phyloP scores from a whole-genome alignment of 2,797 vertebrate species.

The Pitangus sulphuratus region DNA sequence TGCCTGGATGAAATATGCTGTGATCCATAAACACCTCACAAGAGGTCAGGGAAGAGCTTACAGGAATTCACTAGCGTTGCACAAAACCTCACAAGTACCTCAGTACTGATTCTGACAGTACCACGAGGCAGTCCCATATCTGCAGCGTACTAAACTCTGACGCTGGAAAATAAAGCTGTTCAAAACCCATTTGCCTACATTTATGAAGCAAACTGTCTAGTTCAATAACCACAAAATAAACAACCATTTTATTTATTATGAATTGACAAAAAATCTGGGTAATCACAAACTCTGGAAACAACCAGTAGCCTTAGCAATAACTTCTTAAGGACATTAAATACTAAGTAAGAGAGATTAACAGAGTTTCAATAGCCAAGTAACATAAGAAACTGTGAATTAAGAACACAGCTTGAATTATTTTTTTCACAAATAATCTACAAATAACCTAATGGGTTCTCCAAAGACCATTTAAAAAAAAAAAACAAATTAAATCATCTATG shows the following conservation, averaged over 20 bases:
- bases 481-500: not conserved
- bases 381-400: not conserved
- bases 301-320: not conserved
- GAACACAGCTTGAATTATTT: not conserved
- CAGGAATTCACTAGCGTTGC: not conserved
- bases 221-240: not conserved
- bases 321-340: not conserved
- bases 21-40: not conserved
- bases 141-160: not conserved
- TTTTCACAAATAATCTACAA: not conserved
- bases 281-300: not conserved
- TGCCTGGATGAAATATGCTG: not conserved
- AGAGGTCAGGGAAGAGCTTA: not conserved
- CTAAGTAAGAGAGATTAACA: not conserved
- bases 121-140: not conserved
- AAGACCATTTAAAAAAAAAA: not conserved
- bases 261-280: not conserved
- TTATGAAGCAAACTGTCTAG: not conserved
- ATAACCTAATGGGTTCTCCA: not conserved
- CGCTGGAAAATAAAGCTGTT: not conserved
- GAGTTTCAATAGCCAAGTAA: not conserved
- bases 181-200: rapidly evolving
- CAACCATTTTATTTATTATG: not conserved
- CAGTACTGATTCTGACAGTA: rapidly evolving
- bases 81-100: not conserved